Conservation (phyloP, 30 jellyfish, hydroid and myxozoan species). For the Pseudorhiza aurosa region DNA sequence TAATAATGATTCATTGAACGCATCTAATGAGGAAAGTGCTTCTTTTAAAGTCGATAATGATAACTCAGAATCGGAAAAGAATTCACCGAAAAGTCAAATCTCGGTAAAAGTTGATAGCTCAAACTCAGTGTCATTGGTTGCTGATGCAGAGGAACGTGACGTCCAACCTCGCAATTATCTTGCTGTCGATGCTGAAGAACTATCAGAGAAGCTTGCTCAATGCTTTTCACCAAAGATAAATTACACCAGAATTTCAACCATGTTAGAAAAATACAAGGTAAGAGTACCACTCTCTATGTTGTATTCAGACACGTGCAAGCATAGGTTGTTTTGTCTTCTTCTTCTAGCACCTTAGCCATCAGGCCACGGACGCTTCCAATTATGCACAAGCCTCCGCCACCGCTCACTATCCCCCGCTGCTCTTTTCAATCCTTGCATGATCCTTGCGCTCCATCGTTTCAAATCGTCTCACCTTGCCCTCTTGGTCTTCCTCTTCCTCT, state of each 20-base stretch:
- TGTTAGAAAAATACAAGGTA: conserved; percentile 77
- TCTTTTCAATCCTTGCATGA: too few relatives aligned
- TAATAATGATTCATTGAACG: neutral
- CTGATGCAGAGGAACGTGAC: neutral
- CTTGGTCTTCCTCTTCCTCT: too few relatives aligned
- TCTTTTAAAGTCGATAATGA: too few relatives aligned
- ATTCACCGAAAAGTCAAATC: neutral
- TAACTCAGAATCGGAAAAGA: neutral
- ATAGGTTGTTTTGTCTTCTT: too few relatives aligned
- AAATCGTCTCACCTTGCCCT: too few relatives aligned
- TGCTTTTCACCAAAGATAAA: conserved; percentile 24
- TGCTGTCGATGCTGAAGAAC: neutral
- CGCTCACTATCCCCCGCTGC: too few relatives aligned
- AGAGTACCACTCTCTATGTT: neutral
- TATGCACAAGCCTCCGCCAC: too few relatives aligned
- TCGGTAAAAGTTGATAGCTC: neutral
- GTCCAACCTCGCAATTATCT: neutral
- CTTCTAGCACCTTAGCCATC: too few relatives aligned
- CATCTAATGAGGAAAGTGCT: neutral
- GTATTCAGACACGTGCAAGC: too few relatives aligned
- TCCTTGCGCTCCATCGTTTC: too few relatives aligned
- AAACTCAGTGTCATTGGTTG: neutral
- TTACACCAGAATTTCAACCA: conserved; percentile 21
- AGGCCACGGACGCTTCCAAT: too few relatives aligned
- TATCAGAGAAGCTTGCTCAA: conserved; percentile 3